Percentiles rank a stretch among this genome's conserved stretches.
Evolutionary conservation across 2,888 invertebrate genomes (phyloP).

Genomic region (Morinoia aosen): DNA sequence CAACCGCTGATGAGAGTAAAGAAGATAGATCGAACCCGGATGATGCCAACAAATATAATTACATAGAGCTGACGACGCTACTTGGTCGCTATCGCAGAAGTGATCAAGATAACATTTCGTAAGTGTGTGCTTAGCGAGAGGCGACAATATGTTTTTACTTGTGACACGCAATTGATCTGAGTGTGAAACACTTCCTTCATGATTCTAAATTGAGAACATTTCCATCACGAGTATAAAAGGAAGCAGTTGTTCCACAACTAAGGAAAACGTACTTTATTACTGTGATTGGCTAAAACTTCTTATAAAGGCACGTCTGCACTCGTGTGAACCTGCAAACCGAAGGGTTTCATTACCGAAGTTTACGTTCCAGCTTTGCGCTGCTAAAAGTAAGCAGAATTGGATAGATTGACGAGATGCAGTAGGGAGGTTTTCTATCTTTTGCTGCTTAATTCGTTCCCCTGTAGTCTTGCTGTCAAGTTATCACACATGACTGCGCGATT

Average conservation of each 20-base stretch:
- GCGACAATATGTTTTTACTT: not conserved
- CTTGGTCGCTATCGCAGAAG: not conserved
- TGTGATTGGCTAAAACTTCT: not conserved
- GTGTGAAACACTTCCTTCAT: not conserved
- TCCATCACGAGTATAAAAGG: too few species aligned
- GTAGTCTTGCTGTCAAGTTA: not conserved
- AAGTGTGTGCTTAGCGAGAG: not conserved
- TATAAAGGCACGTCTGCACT: not conserved
- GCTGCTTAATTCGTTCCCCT: not conserved
- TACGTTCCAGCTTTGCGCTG: too few species aligned
- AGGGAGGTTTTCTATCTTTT: not conserved
- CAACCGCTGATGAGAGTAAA: not conserved
- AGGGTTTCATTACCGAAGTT: too few species aligned
- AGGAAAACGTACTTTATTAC: too few species aligned
- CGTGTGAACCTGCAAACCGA: not conserved
- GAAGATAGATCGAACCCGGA: not conserved
- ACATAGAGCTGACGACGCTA: not conserved
- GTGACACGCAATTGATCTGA: not conserved
- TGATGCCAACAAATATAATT: not conserved
- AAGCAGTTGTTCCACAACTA: too few species aligned
- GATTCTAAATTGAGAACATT: not conserved
- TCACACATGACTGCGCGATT: not conserved
- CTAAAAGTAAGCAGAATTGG: too few species aligned
- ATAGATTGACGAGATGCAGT: not conserved
- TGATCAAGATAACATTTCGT: not conserved